Conservation (phyloP, 2,113 vertebrate genomes). For the Poecile atricapillus region DNA sequence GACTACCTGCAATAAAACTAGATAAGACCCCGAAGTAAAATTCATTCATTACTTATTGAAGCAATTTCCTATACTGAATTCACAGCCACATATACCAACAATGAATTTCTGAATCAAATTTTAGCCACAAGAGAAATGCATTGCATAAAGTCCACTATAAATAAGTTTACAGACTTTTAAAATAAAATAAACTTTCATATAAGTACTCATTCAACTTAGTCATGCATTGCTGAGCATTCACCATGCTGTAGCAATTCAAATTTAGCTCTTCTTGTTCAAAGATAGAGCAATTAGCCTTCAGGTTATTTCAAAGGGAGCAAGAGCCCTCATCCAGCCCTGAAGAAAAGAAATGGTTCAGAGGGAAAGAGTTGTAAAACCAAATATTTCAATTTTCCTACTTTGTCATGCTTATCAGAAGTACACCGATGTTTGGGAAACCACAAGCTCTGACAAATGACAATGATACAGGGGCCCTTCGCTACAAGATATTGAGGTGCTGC, state of each 20-base stretch:
- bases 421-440: background rate
- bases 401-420: background rate
- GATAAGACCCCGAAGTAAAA: background rate
- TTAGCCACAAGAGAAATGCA: background rate
- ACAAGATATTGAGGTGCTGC: background rate
- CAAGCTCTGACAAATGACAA: background rate
- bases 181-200: background rate
- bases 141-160: background rate
- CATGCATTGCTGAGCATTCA: background rate
- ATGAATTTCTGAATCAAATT: background rate
- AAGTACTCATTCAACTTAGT: background rate
- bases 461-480: background rate
- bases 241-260: background rate
- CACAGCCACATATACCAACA: background rate
- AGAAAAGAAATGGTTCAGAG: background rate
- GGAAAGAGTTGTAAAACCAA: background rate
- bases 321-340: background rate
- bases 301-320: background rate
- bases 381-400: background rate
- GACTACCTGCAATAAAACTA: background rate
- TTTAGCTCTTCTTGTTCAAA: background rate
- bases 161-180: background rate
- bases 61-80: background rate
- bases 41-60: background rate
- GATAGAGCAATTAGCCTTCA: background rate